Evolutionary conservation across 2,113 vertebrate species (phyloP).

Genomic region (Sander lucioperca): DNA sequence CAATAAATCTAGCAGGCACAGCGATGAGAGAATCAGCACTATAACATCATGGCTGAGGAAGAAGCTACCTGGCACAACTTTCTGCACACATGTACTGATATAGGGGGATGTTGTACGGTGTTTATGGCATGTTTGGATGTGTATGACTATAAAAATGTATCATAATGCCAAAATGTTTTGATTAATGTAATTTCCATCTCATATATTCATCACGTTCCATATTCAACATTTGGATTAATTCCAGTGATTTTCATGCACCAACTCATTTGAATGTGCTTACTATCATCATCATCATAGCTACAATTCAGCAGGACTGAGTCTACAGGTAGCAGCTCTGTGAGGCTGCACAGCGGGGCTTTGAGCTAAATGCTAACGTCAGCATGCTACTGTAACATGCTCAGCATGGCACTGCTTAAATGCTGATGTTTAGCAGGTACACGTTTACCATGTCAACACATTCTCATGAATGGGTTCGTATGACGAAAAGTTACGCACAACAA

Average conservation of each 20-base stretch:
- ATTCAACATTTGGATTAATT: neutral
- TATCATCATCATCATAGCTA: neutral
- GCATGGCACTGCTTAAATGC: neutral
- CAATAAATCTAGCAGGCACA: conserved; percentile 34
- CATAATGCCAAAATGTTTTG: neutral
- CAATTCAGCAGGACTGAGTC: neutral
- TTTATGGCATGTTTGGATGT: neutral
- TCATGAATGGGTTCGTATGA: too few species aligned
- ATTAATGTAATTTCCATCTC: neutral
- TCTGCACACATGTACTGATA: neutral
- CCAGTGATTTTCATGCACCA: neutral
- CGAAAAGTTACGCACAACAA: too few species aligned
- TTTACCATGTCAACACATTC: neutral
- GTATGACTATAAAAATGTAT: neutral
- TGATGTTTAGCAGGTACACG: neutral
- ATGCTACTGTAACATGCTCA: neutral
- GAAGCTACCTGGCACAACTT: neutral
- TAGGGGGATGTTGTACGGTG: too few species aligned
- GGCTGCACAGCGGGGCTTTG: neutral
- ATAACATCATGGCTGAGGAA: conserved; percentile 8
- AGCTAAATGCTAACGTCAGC: neutral
- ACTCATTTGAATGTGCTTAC: neutral
- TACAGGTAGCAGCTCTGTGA: neutral
- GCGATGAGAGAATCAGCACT: neutral
- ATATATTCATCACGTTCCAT: neutral